Base-by-base conservation (phyloP, 2,888 invertebrate species). In the Dinocampus coccinellae region DNA sequence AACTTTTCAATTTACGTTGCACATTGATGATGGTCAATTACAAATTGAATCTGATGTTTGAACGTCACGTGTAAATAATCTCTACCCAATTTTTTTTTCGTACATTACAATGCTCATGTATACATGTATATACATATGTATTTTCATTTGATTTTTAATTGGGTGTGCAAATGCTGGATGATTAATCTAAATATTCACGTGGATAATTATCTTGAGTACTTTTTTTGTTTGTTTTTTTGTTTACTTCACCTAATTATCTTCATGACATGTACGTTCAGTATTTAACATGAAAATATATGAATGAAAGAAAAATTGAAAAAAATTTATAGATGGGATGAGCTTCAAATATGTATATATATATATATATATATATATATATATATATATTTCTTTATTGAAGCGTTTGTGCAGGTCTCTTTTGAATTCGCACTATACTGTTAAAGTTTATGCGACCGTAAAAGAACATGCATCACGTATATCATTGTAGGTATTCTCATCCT, bases 381-480 rank as follows among this genome's bases (percentile, higher is more conserved):
- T 13, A n/a, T 39, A 47, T 47, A 47, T 47, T n/a, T n/a, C 7
- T n/a, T n/a, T n/a, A n/a, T n/a, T n/a, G n/a, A n/a, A 47, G 47
- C 6, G 16, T 47, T 4, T 47, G 16, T 16, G 16, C 16, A 16
- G 16, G 47, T 47, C 9, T 3, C 2, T 7, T 47, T 47, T 47
- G 16, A 9, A 47, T 47, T 47, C 2, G 16, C 7, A n/a, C 47
- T 47, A 16, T 47, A 6, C 47, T 47, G 47, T 47, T 47, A 62
- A 62, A 69, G 72, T 81, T 79, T 78, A 78, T 76, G 72, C 60
- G 73, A 69, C 78, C 78, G 67, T 81, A 80, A 81, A 79, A 79
- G 55, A 61, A 60, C 75, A 75, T 72, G 74, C 72, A 78, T 80
- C 74, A 76, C 72, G 72, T 68, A 74, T 63, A 71, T 39, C 42